Evolutionary conservation across 2,797 vertebrate species (phyloP).

Genomic region (Anguilla anguilla): DNA sequence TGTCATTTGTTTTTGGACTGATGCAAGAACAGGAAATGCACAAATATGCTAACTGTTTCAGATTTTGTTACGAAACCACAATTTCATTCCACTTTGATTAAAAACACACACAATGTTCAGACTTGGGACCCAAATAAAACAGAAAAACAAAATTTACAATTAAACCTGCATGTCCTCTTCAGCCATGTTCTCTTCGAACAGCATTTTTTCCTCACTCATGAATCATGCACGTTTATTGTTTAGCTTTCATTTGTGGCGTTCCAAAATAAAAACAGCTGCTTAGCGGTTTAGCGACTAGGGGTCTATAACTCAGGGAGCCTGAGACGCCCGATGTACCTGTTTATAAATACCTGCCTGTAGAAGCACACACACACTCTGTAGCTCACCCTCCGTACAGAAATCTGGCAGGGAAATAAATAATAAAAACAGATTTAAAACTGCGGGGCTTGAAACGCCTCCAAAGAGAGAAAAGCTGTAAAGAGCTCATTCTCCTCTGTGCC

Average conservation of each 20-base stretch:
- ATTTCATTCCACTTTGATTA: neutral
- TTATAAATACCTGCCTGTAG: neutral
- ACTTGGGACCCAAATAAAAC: neutral
- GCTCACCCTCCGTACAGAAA: neutral
- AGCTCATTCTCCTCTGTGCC: neutral
- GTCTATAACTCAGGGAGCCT: neutral
- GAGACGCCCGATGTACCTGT: neutral
- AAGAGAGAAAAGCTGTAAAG: neutral
- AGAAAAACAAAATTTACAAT: neutral
- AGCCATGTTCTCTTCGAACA: neutral
- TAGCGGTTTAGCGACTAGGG: neutral
- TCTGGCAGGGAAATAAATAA: neutral
- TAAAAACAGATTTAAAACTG: neutral
- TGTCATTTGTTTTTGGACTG: neutral
- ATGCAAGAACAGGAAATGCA: neutral
- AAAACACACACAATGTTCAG: neutral
- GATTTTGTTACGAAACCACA: neutral
- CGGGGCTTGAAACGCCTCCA: neutral
- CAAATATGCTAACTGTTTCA: neutral
- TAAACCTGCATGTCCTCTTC: neutral
- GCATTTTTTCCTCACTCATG: neutral
- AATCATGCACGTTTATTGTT: neutral
- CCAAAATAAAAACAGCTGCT: neutral
- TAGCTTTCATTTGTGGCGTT: neutral
- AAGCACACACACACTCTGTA: neutral